These are phyloP conservation scores for Pseudoatta argentina DNA, from an alignment of 1,140 invertebrate species.

Conservation along the genomic window DNA sequence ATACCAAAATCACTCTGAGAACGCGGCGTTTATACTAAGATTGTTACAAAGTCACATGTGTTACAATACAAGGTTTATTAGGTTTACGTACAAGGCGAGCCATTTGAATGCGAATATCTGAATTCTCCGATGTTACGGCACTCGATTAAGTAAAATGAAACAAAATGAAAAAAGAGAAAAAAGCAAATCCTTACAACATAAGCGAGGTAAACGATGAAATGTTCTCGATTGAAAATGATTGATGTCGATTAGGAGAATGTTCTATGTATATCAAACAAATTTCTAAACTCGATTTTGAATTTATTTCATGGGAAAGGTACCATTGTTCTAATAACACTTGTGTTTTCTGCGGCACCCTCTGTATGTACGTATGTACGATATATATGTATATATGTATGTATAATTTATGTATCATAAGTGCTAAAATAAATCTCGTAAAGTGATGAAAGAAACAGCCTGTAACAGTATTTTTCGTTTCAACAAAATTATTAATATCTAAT, in stretches of 20 bases:
- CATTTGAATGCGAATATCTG: neutral
- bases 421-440: slow-evolving; percentile 69
- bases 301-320: neutral
- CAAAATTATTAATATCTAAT: neutral
- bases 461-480: neutral
- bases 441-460: neutral
- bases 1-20: neutral
- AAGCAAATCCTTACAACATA: neutral
- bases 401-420: slow-evolving; percentile 74
- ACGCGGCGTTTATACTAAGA: slow-evolving; percentile 68
- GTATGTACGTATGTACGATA: slow-evolving; percentile 53
- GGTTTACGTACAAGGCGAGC: neutral
- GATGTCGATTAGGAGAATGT: slow-evolving; percentile 5
- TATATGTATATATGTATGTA: slow-evolving; percentile 68
- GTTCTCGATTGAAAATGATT: neutral
- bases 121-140: neutral
- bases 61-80: slow-evolving; percentile 61
- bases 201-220: neutral
- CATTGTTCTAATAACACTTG: neutral
- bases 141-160: neutral
- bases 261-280: neutral
- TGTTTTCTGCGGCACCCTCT: slow-evolving; percentile 5
- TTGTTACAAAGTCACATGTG: slow-evolving; percentile 60
- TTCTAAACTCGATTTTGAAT: slow-evolving; percentile 7
- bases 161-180: neutral